phyloP scores from a whole-genome alignment of 2,888 invertebrate species.

The Ectemnius cavifrons region DNA sequence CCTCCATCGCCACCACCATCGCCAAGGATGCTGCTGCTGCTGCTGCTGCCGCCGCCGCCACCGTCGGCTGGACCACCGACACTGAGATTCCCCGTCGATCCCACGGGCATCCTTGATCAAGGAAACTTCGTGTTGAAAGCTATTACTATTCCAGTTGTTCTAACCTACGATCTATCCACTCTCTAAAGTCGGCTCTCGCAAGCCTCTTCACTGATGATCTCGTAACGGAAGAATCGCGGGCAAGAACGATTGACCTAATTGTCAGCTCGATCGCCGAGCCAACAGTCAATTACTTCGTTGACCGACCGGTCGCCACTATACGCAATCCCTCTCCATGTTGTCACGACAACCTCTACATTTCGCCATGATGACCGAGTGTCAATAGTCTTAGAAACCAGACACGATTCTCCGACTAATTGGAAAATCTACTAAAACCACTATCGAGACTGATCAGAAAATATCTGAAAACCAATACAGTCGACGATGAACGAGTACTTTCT shows the following conservation, averaged over 20 bases:
- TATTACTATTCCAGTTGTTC: too few species aligned
- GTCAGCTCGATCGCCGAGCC: conserved; percentile 32
- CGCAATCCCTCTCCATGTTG: conserved; percentile 35
- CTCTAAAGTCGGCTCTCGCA: too few species aligned
- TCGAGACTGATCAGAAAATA: too few species aligned
- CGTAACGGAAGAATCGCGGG: conserved; percentile 12
- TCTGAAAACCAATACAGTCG: too few species aligned
- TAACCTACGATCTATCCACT: too few species aligned
- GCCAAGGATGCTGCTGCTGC: conserved; percentile 24
- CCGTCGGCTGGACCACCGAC: not conserved
- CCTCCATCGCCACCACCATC: conserved; percentile 39
- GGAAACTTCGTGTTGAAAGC: too few species aligned
- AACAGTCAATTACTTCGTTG: conserved; percentile 56
- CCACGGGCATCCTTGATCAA: too few species aligned
- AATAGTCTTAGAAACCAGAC: too few species aligned
- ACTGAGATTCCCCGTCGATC: conserved; percentile 5
- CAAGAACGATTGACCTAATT: conserved; percentile 47
- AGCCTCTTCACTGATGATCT: too few species aligned
- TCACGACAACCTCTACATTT: conserved; percentile 46
- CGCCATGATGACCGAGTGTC: conserved; percentile 25
- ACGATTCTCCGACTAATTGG: too few species aligned
- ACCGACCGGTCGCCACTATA: conserved; percentile 40
- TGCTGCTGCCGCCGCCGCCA: conserved; percentile 20
- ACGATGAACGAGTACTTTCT: too few species aligned
- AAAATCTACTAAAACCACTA: too few species aligned